Base-by-base conservation (phyloP, 2,888 invertebrate species). In the Drosophila mettleri region DNA sequence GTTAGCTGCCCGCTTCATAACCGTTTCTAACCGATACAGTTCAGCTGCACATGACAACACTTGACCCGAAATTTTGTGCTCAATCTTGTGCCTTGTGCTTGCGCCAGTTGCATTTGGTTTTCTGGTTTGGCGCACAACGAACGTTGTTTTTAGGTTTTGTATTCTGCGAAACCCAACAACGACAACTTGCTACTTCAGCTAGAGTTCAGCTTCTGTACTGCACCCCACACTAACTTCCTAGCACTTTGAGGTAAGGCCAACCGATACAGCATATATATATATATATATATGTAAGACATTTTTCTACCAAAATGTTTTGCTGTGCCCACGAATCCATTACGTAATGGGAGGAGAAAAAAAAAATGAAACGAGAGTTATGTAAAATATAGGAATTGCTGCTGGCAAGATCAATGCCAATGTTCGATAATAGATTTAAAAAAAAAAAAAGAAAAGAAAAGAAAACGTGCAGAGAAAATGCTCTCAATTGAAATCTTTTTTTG, bases 71-170 rank as follows among this genome's bases (percentile, higher is more conserved):
- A 24, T 51, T 36, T 63, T 61, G 43, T 16, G 53, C 54, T 68
- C 39, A 53, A 59, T 65, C 62, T 57, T 41, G 62, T 33, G 24
- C 43, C 27, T 70, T 65, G 45, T 52, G 29, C 48, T 57, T 71
- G 78, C 64, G 55, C 57, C 34, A 69, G 72, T 69, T 84, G 80
- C 88, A 90, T 84, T 89, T 82, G 89, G 88, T 76, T 80, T 86
- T 86, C 84, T 88, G 88, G 85, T 81, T 74, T 89, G 85, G 86
- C 83, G 80, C 70, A 78, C 78, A 61, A 73, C 90, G 84, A 80
- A 88, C 89, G 88, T 86, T 83, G 88, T 74, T 69, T 59, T 60
- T 62, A 65, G 86, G 81, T 73, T 80, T 80, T 72, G 60, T 61
- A 58, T 39, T 70, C 70, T 69, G 7, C 66, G 14, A 51, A 45